Conservation (phyloP, 1,140 invertebrate species). For the Euura lappo region DNA sequence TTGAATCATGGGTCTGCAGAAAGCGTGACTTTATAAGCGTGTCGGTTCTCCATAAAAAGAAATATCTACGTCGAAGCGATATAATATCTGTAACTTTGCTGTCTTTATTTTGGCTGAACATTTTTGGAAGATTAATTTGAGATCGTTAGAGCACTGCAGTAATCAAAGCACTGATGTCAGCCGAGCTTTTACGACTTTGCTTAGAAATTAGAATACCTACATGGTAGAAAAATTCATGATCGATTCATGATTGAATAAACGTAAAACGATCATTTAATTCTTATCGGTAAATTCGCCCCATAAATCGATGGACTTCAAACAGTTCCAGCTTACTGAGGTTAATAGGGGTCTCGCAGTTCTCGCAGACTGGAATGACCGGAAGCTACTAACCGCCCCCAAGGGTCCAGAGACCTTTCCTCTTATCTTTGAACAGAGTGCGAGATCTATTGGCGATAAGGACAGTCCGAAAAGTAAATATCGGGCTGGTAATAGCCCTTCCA, state of each 20-base stretch:
- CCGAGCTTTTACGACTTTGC: too few species aligned
- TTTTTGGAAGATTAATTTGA: too few species aligned
- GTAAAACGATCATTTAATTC: not conserved
- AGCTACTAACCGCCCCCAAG: conserved; percentile 45
- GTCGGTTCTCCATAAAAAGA: too few species aligned
- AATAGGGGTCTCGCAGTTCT: conserved; percentile 33
- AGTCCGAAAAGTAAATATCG: conserved; percentile 44
- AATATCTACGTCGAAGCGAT: too few species aligned
- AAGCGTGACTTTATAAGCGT: too few species aligned
- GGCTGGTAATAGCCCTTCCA: conserved; percentile 31
- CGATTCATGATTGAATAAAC: not conserved
- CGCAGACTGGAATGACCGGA: conserved; percentile 42
- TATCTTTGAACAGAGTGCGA: conserved; percentile 36
- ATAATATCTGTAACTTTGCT: too few species aligned
- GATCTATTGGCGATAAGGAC: conserved; percentile 52
- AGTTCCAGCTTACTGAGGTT: conserved; percentile 25
- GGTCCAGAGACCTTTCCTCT: conserved; percentile 33
- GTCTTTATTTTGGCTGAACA: too few species aligned
- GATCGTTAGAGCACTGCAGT: too few species aligned
- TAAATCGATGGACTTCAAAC: conserved; percentile 24
- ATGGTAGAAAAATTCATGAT: not conserved
- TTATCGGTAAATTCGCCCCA: conserved; percentile 9
- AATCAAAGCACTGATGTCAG: too few species aligned
- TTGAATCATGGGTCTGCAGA: too few species aligned
- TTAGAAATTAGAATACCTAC: too few species aligned